phyloP scores from a whole-genome alignment of 1,140 invertebrate species.

The Cephus cinctus region DNA sequence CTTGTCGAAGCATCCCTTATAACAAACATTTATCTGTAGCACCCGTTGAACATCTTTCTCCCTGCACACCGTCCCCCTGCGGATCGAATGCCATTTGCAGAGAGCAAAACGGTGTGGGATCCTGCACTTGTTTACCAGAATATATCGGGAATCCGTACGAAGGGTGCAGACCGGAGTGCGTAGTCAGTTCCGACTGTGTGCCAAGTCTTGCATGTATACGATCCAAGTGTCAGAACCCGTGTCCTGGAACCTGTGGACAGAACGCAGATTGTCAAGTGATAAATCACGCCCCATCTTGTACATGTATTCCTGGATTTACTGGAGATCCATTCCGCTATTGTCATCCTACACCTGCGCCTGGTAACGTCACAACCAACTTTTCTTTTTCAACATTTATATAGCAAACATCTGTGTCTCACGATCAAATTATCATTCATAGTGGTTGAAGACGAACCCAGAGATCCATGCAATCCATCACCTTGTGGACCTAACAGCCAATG shows the following conservation, averaged over 20 bases:
- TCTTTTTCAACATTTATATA: conserved; percentile 2
- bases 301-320: conserved; percentile 65
- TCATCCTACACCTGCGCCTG: too few relatives aligned
- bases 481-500: conserved; percentile 73
- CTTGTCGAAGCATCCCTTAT: conserved; percentile 8
- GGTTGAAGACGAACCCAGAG: conserved; percentile 39
- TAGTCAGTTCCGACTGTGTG: conserved; percentile 67
- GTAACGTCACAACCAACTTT: conserved; percentile 18
- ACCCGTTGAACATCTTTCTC: conserved; percentile 20
- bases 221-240: conserved; percentile 69
- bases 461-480: conserved; percentile 65
- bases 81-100: conserved; percentile 70
- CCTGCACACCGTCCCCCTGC: conserved; percentile 67
- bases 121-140: conserved; percentile 66
- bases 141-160: too few relatives aligned
- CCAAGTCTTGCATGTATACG: conserved; percentile 65
- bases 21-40: conserved; percentile 29
- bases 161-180: conserved; percentile 70
- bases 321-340: conserved; percentile 64
- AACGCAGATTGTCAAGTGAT: conserved; percentile 71
- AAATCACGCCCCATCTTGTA: conserved; percentile 69
- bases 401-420: not conserved
- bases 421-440: conserved; percentile 20
- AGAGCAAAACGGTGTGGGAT: conserved; percentile 65
- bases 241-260: conserved; percentile 66